These are phyloP conservation scores for Drosophila nigritarsus DNA, from an alignment of 2,888 invertebrate genomes.

Conservation along the genomic window DNA sequence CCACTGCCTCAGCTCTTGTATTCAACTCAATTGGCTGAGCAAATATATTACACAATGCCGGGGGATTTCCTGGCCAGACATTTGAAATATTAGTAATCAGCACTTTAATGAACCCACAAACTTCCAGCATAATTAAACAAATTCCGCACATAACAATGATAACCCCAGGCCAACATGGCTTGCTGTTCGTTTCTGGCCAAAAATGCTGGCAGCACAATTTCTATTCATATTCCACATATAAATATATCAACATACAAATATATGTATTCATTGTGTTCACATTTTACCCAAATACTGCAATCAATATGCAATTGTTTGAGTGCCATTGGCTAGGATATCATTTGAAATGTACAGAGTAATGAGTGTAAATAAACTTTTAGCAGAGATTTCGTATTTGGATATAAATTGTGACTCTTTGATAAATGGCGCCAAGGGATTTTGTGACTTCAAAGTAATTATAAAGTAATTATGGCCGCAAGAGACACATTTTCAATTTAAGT, in stretches of 20 bases:
- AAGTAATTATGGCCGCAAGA: not conserved
- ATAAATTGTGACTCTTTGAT: not conserved
- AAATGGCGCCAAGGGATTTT: not conserved
- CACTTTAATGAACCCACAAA: slow-evolving; percentile 55
- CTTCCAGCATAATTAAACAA: slow-evolving; percentile 49
- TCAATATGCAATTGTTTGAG: slow-evolving; percentile 29
- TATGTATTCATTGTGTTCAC: slow-evolving; percentile 6
- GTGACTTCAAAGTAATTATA: slow-evolving; percentile 1
- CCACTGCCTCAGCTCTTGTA: slow-evolving; percentile 2
- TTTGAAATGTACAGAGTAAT: not conserved
- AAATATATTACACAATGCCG: slow-evolving; percentile 16
- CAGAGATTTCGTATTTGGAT: not conserved
- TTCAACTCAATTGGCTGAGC: slow-evolving; percentile 33
- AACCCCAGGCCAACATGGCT: slow-evolving; percentile 17
- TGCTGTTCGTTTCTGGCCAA: slow-evolving; percentile 18
- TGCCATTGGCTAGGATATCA: slow-evolving; percentile 8
- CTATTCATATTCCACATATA: not conserved
- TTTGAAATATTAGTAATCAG: slow-evolving; percentile 43
- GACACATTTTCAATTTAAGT: not conserved
- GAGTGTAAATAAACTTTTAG: slow-evolving; percentile 24
- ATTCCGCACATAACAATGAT: slow-evolving; percentile 36
- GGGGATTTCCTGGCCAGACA: not conserved
- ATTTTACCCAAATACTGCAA: slow-evolving; percentile 18
- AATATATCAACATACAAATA: not conserved
- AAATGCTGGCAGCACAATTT: slow-evolving; percentile 11